These are phyloP conservation scores for Leucophora obtusa DNA, from an alignment of 2,888 invertebrate species.

Conservation along the genomic window DNA sequence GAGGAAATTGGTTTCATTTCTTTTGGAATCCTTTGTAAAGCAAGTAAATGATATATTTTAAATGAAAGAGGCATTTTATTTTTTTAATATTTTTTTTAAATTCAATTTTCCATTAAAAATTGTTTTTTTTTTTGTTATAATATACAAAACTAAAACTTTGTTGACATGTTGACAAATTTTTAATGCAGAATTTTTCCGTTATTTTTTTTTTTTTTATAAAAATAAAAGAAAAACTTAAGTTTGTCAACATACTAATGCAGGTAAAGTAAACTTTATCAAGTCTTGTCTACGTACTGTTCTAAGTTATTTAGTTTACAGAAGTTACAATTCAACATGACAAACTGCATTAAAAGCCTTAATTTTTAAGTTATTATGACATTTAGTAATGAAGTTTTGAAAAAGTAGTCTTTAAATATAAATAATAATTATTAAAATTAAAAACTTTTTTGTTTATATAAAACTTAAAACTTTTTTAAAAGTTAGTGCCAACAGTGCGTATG, in stretches of 20 bases:
- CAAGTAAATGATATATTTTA: too few species aligned
- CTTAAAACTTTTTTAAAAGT: too few species aligned
- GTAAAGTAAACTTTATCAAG: not conserved
- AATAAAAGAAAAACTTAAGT: not conserved
- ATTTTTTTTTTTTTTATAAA: not conserved
- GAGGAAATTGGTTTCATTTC: not conserved
- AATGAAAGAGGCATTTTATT: too few species aligned
- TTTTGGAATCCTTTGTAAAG: not conserved
- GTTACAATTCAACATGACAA: conserved; percentile 3
- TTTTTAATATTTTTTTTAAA: not conserved
- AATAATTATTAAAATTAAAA: not conserved
- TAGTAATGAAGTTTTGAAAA: not conserved
- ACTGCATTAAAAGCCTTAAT: conserved; percentile 13
- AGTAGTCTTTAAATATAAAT: not conserved
- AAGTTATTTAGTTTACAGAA: not conserved
- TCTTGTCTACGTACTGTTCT: not conserved
- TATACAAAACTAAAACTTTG: not conserved
- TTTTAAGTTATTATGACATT: conserved; percentile 3
- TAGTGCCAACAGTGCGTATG: not conserved
- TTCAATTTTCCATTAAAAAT: not conserved
- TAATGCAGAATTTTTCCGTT: not conserved
- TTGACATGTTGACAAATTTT: conserved; percentile 13
- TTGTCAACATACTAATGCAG: conserved; percentile 1
- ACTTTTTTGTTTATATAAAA: too few species aligned
- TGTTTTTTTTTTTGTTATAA: not conserved